Conservation (phyloP, 2,113 vertebrate species). For the Tenebrosternarchus preto region DNA sequence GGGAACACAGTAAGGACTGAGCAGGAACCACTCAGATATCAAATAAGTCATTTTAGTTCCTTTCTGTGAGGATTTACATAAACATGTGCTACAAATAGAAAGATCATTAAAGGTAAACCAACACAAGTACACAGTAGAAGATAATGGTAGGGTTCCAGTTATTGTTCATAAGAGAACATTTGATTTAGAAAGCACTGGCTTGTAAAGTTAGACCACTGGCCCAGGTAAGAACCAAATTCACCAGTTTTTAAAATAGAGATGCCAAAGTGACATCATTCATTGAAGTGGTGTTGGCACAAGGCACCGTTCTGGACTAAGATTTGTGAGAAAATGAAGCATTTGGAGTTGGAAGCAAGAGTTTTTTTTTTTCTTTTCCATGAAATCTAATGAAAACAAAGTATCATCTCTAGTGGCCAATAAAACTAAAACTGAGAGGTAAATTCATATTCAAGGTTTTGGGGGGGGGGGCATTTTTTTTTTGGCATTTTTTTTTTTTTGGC, state of each 20-base stretch:
- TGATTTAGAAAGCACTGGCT: slow-evolving; percentile 12
- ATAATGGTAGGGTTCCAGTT: not conserved
- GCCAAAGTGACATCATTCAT: not conserved
- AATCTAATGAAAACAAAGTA: slow-evolving; percentile 13
- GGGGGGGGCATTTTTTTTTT: slow-evolving; percentile 7
- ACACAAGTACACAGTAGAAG: not conserved
- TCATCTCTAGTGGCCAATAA: slow-evolving; percentile 51
- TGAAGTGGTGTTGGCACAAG: not conserved
- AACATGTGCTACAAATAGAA: not conserved
- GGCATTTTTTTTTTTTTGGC: not conserved
- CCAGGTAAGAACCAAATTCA: not conserved
- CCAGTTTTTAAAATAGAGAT: not conserved
- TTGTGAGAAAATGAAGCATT: slow-evolving; percentile 11
- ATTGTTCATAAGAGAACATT: not conserved
- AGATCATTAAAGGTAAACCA: not conserved
- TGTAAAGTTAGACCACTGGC: not conserved
- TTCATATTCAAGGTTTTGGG: slow-evolving; percentile 24
- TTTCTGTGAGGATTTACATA: not conserved
- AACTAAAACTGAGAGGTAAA: slow-evolving; percentile 20
- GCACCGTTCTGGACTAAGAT: not conserved
- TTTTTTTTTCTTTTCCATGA: slow-evolving; percentile 27
- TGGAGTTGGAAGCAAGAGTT: not conserved
- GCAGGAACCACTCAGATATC: not conserved
- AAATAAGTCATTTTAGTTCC: not conserved
- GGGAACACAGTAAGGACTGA: not conserved